Percentiles rank a stretch among this genome's conserved stretches.
phyloP scores from a whole-genome alignment of 2,888 invertebrate genomes.

The Celastrina argiolus region DNA sequence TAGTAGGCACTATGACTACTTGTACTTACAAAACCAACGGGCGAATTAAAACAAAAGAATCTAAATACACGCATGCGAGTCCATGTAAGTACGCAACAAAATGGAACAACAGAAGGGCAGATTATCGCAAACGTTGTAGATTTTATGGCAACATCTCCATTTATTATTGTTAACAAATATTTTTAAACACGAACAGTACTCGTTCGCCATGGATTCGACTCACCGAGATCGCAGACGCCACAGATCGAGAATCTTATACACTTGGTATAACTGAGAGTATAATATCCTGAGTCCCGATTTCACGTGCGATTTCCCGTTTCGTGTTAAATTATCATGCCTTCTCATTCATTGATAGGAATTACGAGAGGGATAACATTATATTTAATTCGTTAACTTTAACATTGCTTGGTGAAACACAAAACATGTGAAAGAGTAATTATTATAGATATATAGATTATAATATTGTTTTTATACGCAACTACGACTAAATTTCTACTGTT shows the following conservation, averaged over 20 bases:
- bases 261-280: not conserved
- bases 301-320: too few species aligned
- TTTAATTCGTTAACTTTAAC: too few species aligned
- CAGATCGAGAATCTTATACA: slow-evolving; percentile 10
- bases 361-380: too few species aligned
- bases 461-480: too few species aligned
- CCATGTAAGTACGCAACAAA: not conserved
- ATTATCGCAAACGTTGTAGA: slow-evolving; percentile 5
- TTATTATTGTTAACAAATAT: slow-evolving; percentile 3
- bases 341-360: too few species aligned
- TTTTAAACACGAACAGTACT: slow-evolving; percentile 27
- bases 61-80: not conserved
- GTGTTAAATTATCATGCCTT: too few species aligned
- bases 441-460: too few species aligned
- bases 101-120: not conserved
- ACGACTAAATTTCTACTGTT: too few species aligned
- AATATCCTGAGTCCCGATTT: too few species aligned
- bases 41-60: not conserved
- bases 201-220: slow-evolving; percentile 30
- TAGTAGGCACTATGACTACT: not conserved
- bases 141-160: slow-evolving; percentile 5
- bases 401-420: too few species aligned
- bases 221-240: slow-evolving; percentile 39
- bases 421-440: too few species aligned
- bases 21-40: not conserved